These are phyloP conservation scores for Solenodon paradoxus DNA, from an alignment of 2,113 vertebrate species.

Conservation along the genomic window DNA sequence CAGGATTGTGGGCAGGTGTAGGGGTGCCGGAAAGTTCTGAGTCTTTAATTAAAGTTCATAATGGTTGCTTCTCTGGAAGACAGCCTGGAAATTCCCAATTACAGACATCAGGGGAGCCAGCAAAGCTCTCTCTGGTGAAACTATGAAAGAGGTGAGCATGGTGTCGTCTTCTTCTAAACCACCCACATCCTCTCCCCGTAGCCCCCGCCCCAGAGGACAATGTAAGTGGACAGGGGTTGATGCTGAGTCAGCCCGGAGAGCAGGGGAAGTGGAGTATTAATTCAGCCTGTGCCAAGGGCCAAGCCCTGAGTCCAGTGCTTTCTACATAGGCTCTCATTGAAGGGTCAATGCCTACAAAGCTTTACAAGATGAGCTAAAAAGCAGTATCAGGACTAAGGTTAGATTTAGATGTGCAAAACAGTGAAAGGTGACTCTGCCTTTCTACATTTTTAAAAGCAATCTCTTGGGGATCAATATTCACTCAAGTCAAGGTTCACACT, in stretches of 20 bases:
- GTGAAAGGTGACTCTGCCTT: not conserved
- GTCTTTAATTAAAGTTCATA: conserved; percentile 25
- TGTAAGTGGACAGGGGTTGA: not conserved
- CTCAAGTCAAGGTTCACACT: not conserved
- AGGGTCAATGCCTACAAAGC: not conserved
- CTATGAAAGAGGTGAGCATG: not conserved
- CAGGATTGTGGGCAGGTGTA: not conserved
- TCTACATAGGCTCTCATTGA: too few relatives aligned
- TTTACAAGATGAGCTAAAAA: not conserved
- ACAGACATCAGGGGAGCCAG: not conserved
- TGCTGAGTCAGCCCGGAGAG: not conserved
- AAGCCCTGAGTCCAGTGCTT: not conserved
- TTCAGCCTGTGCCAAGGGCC: not conserved
- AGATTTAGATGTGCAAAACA: not conserved
- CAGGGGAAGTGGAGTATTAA: not conserved
- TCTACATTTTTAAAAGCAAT: not conserved
- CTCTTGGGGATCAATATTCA: not conserved
- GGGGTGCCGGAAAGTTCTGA: not conserved
- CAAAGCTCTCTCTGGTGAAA: not conserved
- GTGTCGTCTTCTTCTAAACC: not conserved
- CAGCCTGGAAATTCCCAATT: not conserved
- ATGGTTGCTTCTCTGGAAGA: not conserved
- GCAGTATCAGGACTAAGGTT: not conserved
- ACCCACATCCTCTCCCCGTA: not conserved
- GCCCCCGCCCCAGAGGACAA: not conserved